phyloP scores from a whole-genome alignment of 2,113 vertebrate species.

The Dicerorhinus sumatrensis region DNA sequence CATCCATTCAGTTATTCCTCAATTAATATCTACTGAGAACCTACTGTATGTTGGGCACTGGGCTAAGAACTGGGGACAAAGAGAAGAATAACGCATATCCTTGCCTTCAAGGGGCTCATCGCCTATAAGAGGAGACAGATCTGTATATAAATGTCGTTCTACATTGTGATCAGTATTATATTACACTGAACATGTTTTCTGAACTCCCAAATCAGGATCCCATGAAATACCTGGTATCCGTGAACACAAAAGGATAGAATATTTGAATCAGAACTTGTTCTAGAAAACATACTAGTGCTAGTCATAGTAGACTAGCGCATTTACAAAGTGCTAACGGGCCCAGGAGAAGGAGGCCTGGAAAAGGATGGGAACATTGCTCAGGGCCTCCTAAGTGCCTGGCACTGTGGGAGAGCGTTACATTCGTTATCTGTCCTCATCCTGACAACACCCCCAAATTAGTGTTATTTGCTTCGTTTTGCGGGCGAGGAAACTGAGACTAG shows the following conservation, averaged over 20 bases:
- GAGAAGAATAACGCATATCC: neutral
- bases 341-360: neutral
- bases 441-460: neutral
- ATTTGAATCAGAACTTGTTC: constrained; percentile 38
- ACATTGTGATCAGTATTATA: neutral
- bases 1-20: neutral
- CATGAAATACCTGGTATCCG: neutral
- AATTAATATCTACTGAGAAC: neutral
- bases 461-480: neutral
- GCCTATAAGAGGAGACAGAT: neutral
- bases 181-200: neutral
- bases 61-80: neutral
- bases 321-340: neutral
- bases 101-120: neutral
- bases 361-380: neutral
- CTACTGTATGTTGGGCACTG: neutral
- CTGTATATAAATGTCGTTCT: neutral
- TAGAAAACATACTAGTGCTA: neutral
- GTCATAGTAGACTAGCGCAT: neutral
- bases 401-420: neutral
- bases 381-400: neutral
- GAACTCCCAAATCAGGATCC: neutral
- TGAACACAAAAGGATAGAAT: neutral
- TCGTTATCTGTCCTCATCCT: neutral
- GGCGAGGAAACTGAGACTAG: neutral